Evolutionary conservation across 2,888 invertebrate genomes (phyloP).

Genomic region (Nipponacmea schrenckii): DNA sequence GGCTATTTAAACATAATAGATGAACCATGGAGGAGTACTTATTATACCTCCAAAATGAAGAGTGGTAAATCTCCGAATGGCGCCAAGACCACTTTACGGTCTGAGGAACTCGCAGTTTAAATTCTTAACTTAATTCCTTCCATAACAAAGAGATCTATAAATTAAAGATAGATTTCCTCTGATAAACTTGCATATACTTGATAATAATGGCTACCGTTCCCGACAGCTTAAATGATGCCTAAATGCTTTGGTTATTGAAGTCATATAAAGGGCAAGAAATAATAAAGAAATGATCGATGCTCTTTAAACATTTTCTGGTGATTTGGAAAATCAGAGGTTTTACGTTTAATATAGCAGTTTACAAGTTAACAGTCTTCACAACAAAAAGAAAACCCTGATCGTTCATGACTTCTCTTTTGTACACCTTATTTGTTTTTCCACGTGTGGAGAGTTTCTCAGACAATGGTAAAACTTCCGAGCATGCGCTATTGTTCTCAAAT

Average conservation of each 20-base stretch:
- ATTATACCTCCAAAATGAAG: background rate
- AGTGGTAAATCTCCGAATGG: slow-evolving; percentile 4
- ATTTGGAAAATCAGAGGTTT: no score
- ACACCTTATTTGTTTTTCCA: background rate
- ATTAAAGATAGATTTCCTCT: background rate
- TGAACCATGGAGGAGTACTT: background rate
- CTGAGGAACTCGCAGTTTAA: background rate
- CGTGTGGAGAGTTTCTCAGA: background rate
- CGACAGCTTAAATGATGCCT: no score
- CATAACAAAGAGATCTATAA: background rate
- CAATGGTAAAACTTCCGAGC: slow-evolving; percentile 7
- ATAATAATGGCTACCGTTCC: no score
- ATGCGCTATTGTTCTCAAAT: slow-evolving; percentile 8
- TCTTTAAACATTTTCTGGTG: no score
- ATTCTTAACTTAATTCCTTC: background rate
- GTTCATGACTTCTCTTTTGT: no score
- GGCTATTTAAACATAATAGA: background rate
- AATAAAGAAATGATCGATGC: no score
- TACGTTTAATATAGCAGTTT: no score
- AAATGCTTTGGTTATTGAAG: no score
- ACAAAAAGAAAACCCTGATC: no score
- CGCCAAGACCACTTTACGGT: slow-evolving; percentile 5
- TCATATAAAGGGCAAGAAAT: no score
- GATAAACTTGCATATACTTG: no score
- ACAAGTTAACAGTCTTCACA: no score